Evolutionary conservation across 1,140 invertebrate genomes (phyloP).

Genomic region (Phthorimaea operculella): DNA sequence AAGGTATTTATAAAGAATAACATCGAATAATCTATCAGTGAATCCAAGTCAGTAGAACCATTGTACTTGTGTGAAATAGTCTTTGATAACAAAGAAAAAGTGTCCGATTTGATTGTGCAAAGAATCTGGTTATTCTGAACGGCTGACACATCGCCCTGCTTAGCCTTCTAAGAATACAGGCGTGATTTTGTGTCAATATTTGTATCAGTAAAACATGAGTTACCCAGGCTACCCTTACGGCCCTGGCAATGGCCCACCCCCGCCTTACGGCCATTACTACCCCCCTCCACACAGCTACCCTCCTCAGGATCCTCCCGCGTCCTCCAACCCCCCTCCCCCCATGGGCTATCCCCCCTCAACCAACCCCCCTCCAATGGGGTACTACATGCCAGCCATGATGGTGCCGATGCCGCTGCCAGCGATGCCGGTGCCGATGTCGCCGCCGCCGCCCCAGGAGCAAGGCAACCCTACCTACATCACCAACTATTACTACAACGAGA

Average conservation of each 20-base stretch:
- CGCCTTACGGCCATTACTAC: slow-evolving; percentile 21
- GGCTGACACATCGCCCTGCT: no score
- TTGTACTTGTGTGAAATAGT: no score
- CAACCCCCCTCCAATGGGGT: slow-evolving; percentile 9
- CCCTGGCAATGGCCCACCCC: slow-evolving; percentile 15
- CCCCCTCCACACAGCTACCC: slow-evolving; percentile 20
- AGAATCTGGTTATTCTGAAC: no score
- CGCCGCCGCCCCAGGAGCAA: slow-evolving; percentile 15
- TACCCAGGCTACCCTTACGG: slow-evolving; percentile 6
- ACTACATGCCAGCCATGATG: slow-evolving; percentile 42
- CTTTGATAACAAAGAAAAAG: no score
- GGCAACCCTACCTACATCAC: slow-evolving; percentile 48
- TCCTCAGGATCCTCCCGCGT: slow-evolving; percentile 22
- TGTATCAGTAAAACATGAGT: no score
- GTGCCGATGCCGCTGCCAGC: slow-evolving; percentile 43
- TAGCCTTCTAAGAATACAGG: no score
- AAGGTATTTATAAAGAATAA: no score
- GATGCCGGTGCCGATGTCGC: slow-evolving; percentile 17
- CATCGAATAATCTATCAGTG: no score
- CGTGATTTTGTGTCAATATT: no score
- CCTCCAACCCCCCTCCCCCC: slow-evolving; percentile 14
- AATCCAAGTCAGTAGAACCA: no score
- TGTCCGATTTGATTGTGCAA: no score
- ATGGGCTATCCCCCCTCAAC: slow-evolving; percentile 23
- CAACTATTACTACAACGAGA: slow-evolving; percentile 53